Evolutionary conservation across 2,113 vertebrate genomes (phyloP), one percentile per base, ranked within the genome.

Genomic region (Tachysurus fulvidraco): DNA sequence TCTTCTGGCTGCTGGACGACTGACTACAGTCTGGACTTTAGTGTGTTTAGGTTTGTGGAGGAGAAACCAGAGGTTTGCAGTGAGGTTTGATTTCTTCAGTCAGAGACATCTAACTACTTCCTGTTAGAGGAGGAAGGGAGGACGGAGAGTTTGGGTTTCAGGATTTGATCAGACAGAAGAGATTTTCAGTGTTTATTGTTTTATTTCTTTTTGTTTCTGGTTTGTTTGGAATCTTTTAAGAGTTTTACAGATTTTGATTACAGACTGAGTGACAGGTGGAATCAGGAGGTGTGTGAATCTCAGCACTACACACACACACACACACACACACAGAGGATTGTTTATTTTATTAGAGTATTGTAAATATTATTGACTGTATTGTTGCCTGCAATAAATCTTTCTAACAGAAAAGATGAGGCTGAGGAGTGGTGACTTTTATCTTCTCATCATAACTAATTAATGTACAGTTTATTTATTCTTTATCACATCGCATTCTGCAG

Each of bases 361-460:
- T 97, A 97, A 95, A 97, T 95, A 96, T 96, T 96, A 96, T 96
- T 97, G 95, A 95, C 94, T 93, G 89, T 91, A 90, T 95, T 95
- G 94, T 97, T 97, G 96, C 96, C 95, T 97, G 96, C 96, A 98
- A 97, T 97, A 97, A 98, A 95, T 90, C 93, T 95, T 95, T 93
- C 92, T 93, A 91, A 94, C 71, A 87, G 46, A 50, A 50, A 36
- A 36, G 36, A n/a, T n/a, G n/a, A 36, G 2, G 1, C 69, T 5
- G 52, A 79, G 21, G 30, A 1, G 14, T 55, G 5, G 12, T 14
- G 46, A 54, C 46, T 25, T 77, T 77, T 16, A 16, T 77, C 14
- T 46, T 77, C 23, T 74, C 44, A 55, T 57, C 55, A 6, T 19
- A 57, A 57, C 59, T 25, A 60, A 10, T 60, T 23, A 21, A 60